Base-by-base conservation (phyloP, 2,797 vertebrate genomes). In the Rhinatrema bivittatum region DNA sequence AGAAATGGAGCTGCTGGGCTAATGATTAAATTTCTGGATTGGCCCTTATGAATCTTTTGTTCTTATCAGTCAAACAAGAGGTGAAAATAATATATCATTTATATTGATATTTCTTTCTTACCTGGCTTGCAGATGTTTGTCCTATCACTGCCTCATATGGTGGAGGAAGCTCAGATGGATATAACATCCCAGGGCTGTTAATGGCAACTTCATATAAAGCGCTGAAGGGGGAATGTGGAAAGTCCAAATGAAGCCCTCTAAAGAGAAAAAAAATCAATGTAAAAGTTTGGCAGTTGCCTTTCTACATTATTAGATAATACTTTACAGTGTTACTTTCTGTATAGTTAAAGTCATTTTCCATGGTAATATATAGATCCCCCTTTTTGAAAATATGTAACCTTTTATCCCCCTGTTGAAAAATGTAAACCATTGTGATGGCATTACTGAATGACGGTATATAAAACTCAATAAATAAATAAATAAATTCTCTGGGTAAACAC, bases 131-230 rank as follows among this genome's bases (percentile, higher is more conserved):
- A 2, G 88, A 79, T 0, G 75, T 79, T 26, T 90, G 87, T 10
- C 91, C 87, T 49, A 98, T 84, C 38, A 98, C 89, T 4, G 91
- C 89, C 73, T 99, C 96, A 2, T 99, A 99, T 0, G 96, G 93
- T n/a, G 96, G 95, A 1, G 96, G 96, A 23, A 98, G 83, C 57
- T 99, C 96, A 1, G 91, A 62, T 1, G 96, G 94, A 52, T 96
- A 98, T 19, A 94, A 70, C 16, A 87, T 87, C 20, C 88, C 86
- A 0, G 94, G 94, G 67, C 94, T 98, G 66, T 94, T 94, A 61
- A 97, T 95, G 39, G 89, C 83, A 5, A 93, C 87, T 9, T 92
- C 91, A 2, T 97, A 96, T 24, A 97, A 81, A 52, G 91, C 74
- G 57, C 86, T 89, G 68, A 97, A 95, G 0, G 92, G 86, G 19